Conservation (phyloP, 2,797 vertebrate genomes). For the Phaenicophaeus curvirostris region DNA sequence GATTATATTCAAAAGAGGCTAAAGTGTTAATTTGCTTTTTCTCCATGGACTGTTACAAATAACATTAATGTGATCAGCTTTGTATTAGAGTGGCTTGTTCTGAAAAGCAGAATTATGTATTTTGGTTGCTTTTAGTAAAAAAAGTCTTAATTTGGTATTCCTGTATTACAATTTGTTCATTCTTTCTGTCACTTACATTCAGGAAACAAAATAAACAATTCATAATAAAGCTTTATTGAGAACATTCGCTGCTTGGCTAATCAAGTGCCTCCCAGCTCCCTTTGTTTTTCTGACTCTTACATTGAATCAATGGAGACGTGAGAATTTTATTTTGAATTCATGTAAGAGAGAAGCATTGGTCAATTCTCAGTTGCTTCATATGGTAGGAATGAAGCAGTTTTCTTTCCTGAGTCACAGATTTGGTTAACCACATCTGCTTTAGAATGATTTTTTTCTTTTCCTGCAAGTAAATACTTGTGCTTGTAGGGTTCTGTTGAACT, state of each 20-base stretch:
- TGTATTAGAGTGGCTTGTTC: not conserved
- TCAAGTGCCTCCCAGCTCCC: not conserved
- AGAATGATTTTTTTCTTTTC: not conserved
- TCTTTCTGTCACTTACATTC: not conserved
- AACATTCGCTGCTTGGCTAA: not conserved
- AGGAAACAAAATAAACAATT: not conserved
- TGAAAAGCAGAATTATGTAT: not conserved
- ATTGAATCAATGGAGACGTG: accelerated
- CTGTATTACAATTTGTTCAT: not conserved
- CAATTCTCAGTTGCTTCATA: not conserved
- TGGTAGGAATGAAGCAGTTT: not conserved
- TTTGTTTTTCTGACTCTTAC: not conserved
- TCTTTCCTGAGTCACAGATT: not conserved
- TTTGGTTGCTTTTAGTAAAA: not conserved
- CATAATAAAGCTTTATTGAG: not conserved
- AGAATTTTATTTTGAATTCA: not conserved
- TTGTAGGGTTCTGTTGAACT: not conserved
- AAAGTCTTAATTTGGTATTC: not conserved
- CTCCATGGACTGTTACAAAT: not conserved
- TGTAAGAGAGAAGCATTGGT: not conserved
- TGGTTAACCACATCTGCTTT: not conserved
- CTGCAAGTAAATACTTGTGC: not conserved
- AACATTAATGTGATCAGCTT: not conserved
- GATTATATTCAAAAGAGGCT: not conserved
- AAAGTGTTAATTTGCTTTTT: not conserved